Evolutionary conservation across 2,113 vertebrate genomes (phyloP).

Genomic region (Theristicus caerulescens): DNA sequence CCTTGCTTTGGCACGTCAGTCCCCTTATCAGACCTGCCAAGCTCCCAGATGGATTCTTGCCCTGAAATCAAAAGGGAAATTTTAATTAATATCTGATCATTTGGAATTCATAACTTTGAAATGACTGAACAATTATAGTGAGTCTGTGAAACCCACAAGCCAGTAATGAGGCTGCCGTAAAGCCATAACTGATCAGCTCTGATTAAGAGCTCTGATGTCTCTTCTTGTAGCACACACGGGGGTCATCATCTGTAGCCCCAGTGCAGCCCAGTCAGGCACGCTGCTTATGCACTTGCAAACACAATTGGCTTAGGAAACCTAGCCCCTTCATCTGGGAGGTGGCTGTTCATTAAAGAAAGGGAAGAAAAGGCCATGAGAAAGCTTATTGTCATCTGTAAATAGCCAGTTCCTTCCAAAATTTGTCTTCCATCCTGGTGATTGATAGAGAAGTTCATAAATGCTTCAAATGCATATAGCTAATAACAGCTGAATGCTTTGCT

Average conservation of each 20-base stretch:
- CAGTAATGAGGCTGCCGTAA: neutral
- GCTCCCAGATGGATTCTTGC: neutral
- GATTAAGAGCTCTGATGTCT: neutral
- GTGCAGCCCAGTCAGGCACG: neutral
- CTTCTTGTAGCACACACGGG: fast-evolving
- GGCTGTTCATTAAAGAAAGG: neutral
- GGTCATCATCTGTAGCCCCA: neutral
- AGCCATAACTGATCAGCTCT: neutral
- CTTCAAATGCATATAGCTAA: neutral
- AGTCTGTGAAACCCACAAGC: neutral
- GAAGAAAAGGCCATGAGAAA: neutral
- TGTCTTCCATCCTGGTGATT: neutral
- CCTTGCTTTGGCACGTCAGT: neutral
- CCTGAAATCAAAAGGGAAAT: conserved; percentile 10
- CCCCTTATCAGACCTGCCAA: neutral
- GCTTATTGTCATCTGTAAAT: neutral
- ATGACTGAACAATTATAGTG: conserved; percentile 19
- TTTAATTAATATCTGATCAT: conserved; percentile 26
- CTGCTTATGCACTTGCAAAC: neutral
- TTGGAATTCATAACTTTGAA: conserved; percentile 44
- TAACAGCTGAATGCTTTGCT: neutral
- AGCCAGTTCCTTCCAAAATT: neutral
- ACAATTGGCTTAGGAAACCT: neutral
- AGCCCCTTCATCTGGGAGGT: no score
- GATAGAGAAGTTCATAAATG: neutral